Percentiles rank a stretch among this genome's conserved stretches.
These are phyloP conservation scores for Drosophila sp. DNA, from an alignment of 1,140 invertebrate species.

Conservation along the genomic window DNA sequence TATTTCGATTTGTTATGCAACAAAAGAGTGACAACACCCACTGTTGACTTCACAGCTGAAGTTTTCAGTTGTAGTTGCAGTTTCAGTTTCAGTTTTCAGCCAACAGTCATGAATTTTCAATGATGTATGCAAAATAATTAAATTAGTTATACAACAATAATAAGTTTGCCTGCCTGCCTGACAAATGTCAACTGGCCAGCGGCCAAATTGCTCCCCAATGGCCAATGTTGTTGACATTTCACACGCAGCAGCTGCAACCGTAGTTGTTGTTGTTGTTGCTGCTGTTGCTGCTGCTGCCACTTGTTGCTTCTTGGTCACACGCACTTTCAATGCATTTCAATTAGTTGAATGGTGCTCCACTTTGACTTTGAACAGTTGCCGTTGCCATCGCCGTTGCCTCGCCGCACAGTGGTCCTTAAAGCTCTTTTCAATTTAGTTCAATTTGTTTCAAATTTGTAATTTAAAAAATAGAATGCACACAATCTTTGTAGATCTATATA, in stretches of 20 bases:
- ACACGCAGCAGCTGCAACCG: slow-evolving; percentile 63
- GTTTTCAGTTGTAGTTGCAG: not conserved
- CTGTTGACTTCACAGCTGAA: not conserved
- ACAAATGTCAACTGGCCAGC: slow-evolving; percentile 64
- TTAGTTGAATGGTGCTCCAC: slow-evolving; percentile 70
- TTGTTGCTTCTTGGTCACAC: slow-evolving; percentile 64
- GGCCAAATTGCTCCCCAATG: slow-evolving; percentile 30
- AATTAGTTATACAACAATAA: slow-evolving; percentile 30
- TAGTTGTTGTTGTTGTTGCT: slow-evolving; percentile 18
- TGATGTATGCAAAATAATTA: slow-evolving; percentile 64
- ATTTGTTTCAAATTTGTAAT: too few relatives aligned
- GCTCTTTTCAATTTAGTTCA: too few relatives aligned
- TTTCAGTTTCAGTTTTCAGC: not conserved
- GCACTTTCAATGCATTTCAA: slow-evolving; percentile 82
- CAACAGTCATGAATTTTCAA: slow-evolving; percentile 27
- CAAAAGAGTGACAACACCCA: slow-evolving; percentile 37
- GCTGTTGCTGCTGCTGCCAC: slow-evolving; percentile 25
- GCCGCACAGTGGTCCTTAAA: not conserved
- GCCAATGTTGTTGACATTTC: slow-evolving; percentile 68
- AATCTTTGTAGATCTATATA: too few relatives aligned
- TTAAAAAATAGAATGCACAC: too few relatives aligned
- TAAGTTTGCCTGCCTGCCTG: slow-evolving; percentile 18
- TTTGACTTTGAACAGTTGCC: slow-evolving; percentile 66
- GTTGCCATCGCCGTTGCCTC: not conserved
- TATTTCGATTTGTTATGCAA: slow-evolving; percentile 68